Evolutionary conservation across 2,797 vertebrate species (phyloP).

Genomic region (Craterocephalus amniculus): DNA sequence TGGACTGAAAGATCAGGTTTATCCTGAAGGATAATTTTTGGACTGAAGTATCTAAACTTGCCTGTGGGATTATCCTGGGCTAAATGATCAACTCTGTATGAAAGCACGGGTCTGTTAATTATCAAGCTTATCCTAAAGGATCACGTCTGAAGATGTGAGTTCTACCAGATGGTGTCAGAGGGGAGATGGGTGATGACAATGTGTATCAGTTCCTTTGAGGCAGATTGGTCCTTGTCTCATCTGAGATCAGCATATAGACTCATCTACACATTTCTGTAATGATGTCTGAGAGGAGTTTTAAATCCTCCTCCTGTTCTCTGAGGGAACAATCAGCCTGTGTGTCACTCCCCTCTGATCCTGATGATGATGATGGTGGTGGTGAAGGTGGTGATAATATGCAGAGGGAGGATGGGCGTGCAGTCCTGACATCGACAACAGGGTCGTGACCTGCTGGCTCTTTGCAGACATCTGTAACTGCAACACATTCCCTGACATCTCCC

Average conservation of each 20-base stretch:
- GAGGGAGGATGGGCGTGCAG: constrained; percentile 10
- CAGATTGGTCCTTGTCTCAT: background rate
- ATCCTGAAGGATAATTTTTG: too few relatives aligned
- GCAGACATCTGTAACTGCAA: constrained; percentile 72
- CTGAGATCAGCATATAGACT: background rate
- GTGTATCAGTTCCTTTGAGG: too few relatives aligned
- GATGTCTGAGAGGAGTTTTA: background rate
- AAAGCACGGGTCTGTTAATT: too few relatives aligned
- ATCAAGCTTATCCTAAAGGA: too few relatives aligned
- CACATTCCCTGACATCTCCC: constrained; percentile 64
- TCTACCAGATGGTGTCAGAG: too few relatives aligned
- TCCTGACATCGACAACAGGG: constrained; percentile 49
- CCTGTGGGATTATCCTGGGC: too few relatives aligned
- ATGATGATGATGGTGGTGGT: constrained; percentile 21
- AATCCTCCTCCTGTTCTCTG: background rate
- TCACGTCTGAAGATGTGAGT: background rate
- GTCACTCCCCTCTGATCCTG: background rate
- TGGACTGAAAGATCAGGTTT: too few relatives aligned
- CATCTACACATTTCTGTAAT: too few relatives aligned
- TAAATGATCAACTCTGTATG: too few relatives aligned
- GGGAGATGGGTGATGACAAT: too few relatives aligned
- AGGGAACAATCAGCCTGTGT: constrained; percentile 26
- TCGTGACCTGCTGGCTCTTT: constrained; percentile 67
- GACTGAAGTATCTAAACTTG: too few relatives aligned
- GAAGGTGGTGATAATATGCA: constrained; percentile 30